Percentiles rank a stretch among this genome's conserved stretches.
Evolutionary conservation across 1,140 invertebrate species (phyloP).

Genomic region (Pantala flavescens): DNA sequence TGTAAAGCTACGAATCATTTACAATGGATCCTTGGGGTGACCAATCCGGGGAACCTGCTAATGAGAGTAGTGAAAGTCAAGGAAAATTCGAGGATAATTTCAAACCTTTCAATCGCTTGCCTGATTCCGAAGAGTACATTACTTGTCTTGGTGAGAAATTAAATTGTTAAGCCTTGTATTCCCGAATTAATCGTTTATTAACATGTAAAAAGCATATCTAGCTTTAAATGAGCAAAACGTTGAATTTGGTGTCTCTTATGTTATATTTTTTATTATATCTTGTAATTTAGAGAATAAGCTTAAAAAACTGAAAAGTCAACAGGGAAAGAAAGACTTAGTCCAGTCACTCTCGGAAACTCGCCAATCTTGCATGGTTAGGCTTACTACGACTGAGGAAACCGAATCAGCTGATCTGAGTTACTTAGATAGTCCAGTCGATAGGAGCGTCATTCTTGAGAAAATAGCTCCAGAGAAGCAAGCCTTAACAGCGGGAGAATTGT

Average conservation of each 20-base stretch:
- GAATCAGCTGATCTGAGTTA: slow-evolving; percentile 19
- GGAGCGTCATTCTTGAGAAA: slow-evolving; percentile 37
- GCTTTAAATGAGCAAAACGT: no score
- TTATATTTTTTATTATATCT: not conserved
- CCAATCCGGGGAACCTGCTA: not conserved
- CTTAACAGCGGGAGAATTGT: slow-evolving; percentile 38
- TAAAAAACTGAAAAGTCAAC: slow-evolving; percentile 31
- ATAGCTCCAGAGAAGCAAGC: slow-evolving; percentile 37
- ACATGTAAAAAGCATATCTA: no score
- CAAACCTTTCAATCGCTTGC: slow-evolving; percentile 22
- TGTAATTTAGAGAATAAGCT: slow-evolving; percentile 5
- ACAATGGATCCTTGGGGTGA: not conserved
- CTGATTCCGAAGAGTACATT: slow-evolving; percentile 25
- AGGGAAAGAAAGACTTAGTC: slow-evolving; percentile 34
- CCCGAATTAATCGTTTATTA: no score
- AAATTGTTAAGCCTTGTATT: no score
- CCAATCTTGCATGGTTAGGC: slow-evolving; percentile 36
- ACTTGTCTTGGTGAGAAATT: slow-evolving; percentile 23
- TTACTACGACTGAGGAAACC: slow-evolving; percentile 32
- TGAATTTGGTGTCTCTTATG: no score
- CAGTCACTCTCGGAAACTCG: slow-evolving; percentile 34
- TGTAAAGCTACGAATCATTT: no score
- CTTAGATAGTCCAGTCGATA: slow-evolving; percentile 32
- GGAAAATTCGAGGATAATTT: slow-evolving; percentile 22
- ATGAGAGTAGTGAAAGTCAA: not conserved